A percentile compares a stretch with the other conserved stretches of the same genome.
phyloP scores from a whole-genome alignment of 2,797 vertebrate species.

The Trichosurus vulpecula region DNA sequence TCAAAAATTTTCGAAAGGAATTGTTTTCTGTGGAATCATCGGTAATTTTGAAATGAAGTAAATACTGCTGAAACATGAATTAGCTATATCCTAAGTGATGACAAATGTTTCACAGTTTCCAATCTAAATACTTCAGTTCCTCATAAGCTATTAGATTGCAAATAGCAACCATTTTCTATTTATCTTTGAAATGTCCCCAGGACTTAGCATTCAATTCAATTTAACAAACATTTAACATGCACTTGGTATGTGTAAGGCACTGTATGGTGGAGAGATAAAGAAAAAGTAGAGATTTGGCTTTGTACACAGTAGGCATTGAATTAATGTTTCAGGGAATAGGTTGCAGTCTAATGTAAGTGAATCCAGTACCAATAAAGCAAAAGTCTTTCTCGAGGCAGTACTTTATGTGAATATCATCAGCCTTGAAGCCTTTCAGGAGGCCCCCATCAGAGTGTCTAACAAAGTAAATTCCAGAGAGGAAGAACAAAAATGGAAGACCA shows the following conservation, averaged over 20 bases:
- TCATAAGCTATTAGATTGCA: background rate
- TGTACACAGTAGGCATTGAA: background rate
- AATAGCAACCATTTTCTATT: background rate
- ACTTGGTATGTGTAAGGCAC: background rate
- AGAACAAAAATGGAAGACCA: background rate
- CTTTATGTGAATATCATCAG: background rate
- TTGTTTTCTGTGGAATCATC: slow-evolving; percentile 28
- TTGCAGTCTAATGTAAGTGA: background rate
- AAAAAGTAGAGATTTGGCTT: background rate
- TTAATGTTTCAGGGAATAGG: background rate
- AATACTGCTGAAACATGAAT: slow-evolving; percentile 29
- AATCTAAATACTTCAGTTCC: background rate
- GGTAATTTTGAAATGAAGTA: slow-evolving; percentile 17
- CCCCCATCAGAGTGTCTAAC: background rate
- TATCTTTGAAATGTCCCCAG: background rate
- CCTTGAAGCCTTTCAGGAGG: background rate
- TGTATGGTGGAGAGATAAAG: background rate
- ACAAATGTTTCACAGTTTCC: slow-evolving; percentile 17
- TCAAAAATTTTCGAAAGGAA: background rate
- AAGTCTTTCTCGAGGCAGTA: background rate
- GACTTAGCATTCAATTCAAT: background rate
- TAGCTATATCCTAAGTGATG: slow-evolving; percentile 20
- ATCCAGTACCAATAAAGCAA: background rate
- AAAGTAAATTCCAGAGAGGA: background rate
- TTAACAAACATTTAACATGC: background rate